phyloP scores from a whole-genome alignment of 1,140 invertebrate species.

The Sycophaga agraensis region DNA sequence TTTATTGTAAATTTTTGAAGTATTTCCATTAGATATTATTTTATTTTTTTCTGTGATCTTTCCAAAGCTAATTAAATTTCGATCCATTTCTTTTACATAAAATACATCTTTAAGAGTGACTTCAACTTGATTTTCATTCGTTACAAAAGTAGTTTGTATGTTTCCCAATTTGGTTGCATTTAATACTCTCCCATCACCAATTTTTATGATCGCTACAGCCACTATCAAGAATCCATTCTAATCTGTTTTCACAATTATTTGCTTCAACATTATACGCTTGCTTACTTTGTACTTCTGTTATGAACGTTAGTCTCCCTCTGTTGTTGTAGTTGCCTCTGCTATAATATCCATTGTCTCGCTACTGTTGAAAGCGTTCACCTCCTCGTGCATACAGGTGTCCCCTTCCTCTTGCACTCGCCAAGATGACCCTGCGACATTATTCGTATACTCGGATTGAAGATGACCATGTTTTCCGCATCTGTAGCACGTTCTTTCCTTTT shows the following conservation, averaged over 20 bases:
- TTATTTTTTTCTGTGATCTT: conserved; percentile 20
- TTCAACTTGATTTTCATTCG: neutral
- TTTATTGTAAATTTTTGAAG: conserved; percentile 23
- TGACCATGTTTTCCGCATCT: conserved; percentile 2
- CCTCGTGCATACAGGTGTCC: neutral
- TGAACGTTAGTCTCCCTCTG: neutral
- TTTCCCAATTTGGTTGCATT: neutral
- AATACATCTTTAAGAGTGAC: conserved; percentile 1
- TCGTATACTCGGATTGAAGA: neutral
- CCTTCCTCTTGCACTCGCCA: neutral
- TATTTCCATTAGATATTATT: conserved; percentile 26
- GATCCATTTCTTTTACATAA: conserved; percentile 5
- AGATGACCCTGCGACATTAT: neutral
- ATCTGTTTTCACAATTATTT: conserved; percentile 9
- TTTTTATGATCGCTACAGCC: neutral
- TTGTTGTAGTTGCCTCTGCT: neutral
- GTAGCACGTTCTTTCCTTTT: neutral
- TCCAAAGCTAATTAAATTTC: neutral
- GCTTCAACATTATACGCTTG: neutral
- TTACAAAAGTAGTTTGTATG: no score
- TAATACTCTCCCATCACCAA: neutral
- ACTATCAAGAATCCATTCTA: conserved; percentile 6
- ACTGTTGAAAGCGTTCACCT: neutral
- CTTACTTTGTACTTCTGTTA: neutral
- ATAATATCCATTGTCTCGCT: neutral